Conservation (phyloP, 2,888 invertebrate species). For the Scaptomyza polygonia region DNA sequence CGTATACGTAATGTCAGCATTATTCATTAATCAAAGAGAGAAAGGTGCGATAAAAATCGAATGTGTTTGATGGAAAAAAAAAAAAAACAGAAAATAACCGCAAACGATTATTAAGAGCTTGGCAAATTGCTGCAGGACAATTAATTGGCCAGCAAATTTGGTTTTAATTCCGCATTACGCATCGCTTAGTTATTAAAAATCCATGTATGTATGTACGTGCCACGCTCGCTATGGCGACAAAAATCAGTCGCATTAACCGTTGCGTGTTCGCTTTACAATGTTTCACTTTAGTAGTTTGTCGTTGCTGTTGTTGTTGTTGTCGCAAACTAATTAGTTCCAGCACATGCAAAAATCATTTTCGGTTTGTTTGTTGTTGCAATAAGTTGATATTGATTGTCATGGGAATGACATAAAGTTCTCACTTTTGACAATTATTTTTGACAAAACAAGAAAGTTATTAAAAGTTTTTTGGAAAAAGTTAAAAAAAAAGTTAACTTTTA, state of each 20-base stretch:
- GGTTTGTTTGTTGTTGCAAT: too few relatives aligned
- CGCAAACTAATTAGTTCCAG: conserved; percentile 25
- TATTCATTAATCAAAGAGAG: conserved; percentile 56
- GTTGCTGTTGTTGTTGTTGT: conserved; percentile 1
- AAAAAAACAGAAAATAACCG: neutral
- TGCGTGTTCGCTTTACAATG: conserved; percentile 3
- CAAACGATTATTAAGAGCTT: conserved; percentile 39
- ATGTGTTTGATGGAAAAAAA: neutral
- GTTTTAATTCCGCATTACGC: conserved; percentile 58
- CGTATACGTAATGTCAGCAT: conserved; percentile 58
- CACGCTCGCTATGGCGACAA: conserved; percentile 1
- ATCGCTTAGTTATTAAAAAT: conserved; percentile 44
- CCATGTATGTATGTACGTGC: conserved; percentile 23
- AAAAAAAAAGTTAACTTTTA: neutral
- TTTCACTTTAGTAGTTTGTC: conserved; percentile 10
- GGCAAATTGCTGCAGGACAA: conserved; percentile 42
- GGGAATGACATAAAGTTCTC: neutral
- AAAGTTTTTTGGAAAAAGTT: neutral
- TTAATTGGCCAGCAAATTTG: conserved; percentile 46
- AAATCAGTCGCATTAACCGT: neutral
- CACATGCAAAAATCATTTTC: conserved; percentile 10
- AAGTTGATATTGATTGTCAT: neutral
- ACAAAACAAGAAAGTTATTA: neutral
- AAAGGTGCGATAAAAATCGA: conserved; percentile 16
- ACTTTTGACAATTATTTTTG: neutral